Conservation (phyloP, 2,113 vertebrate species). For the Phalacrocorax brasilianus region DNA sequence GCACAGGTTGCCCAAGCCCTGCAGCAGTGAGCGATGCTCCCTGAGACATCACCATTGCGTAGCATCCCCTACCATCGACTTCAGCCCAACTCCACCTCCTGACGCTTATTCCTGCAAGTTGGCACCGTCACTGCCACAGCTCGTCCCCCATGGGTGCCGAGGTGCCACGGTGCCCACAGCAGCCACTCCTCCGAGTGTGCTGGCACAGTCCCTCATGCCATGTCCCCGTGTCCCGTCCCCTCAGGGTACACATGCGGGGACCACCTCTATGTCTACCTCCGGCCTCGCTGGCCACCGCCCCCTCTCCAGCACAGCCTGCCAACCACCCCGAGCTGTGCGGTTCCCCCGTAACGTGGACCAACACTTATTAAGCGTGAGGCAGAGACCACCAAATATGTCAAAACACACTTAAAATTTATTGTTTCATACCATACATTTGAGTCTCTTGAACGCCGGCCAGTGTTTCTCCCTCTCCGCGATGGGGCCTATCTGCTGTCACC, state of each 20-base stretch:
- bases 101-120: background rate
- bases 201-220: fast-evolving
- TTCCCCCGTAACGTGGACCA: constrained; percentile 48
- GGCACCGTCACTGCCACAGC: background rate
- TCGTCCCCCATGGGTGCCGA: background rate
- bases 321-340: constrained; percentile 1
- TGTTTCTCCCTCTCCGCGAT: constrained; percentile 11
- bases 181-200: background rate
- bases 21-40: background rate
- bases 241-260: background rate
- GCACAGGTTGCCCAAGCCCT: background rate
- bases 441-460: constrained; percentile 52
- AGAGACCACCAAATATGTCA: constrained; percentile 69
- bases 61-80: background rate
- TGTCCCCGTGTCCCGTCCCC: fast-evolving
- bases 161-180: fast-evolving
- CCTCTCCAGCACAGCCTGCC: background rate
- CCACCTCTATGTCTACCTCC: background rate
- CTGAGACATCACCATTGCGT: fast-evolving
- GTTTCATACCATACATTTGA: constrained; percentile 52
- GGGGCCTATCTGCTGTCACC: constrained; percentile 45
- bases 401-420: constrained; percentile 61
- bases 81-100: background rate
- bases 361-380: constrained; percentile 51
- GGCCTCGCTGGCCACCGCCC: background rate